Percentiles rank a stretch among this genome's conserved stretches.
phyloP scores from a whole-genome alignment of 2,113 vertebrate genomes.

The Phalacrocorax brasilianus region DNA sequence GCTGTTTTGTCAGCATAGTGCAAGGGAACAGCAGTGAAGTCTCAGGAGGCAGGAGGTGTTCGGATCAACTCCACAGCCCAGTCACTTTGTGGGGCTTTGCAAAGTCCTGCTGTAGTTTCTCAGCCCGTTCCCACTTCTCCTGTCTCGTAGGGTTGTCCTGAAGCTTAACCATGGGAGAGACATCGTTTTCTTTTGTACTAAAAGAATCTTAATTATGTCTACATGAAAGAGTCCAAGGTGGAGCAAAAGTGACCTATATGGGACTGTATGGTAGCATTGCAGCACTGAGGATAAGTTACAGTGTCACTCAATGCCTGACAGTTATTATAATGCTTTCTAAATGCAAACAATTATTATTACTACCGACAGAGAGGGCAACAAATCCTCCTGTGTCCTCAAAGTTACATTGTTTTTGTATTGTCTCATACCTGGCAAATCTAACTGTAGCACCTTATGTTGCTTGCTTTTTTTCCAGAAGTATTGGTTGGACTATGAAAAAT shows the following conservation, averaged over 20 bases:
- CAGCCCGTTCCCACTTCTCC: background rate
- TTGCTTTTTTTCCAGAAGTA: background rate
- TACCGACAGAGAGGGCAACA: background rate
- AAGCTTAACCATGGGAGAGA: background rate
- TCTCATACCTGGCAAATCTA: slow-evolving; percentile 34
- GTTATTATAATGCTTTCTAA: background rate
- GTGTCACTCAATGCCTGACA: background rate
- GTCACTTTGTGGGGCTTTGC: background rate
- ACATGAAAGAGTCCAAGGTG: background rate
- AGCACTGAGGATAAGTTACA: background rate
- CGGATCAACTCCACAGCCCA: background rate
- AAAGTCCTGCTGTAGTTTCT: background rate
- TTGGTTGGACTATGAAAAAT: slow-evolving; percentile 14
- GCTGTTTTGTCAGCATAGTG: background rate
- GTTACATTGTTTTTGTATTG: background rate
- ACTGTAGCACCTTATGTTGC: background rate
- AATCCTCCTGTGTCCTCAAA: background rate
- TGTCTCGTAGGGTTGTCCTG: background rate
- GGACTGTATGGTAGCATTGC: background rate
- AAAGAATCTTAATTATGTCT: background rate
- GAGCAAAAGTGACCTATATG: background rate
- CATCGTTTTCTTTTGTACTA: background rate
- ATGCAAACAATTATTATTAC: background rate
- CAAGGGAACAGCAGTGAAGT: background rate
- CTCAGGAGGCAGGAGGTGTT: background rate